These are phyloP conservation scores for Miltochrista miniata DNA, from an alignment of 2,888 invertebrate genomes.

Conservation along the genomic window DNA sequence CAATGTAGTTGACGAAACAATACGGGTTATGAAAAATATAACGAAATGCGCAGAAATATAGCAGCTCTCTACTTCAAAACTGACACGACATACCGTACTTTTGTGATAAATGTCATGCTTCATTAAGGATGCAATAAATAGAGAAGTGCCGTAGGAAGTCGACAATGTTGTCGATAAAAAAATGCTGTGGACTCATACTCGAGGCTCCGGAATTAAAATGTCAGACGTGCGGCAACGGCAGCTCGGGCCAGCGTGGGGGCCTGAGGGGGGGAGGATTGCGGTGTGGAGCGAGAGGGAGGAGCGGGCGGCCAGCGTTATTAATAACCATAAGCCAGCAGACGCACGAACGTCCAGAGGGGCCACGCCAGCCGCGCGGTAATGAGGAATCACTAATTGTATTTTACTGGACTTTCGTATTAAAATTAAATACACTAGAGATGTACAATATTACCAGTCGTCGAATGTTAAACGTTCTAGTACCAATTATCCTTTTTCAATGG, in stretches of 20 bases:
- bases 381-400: slow-evolving; percentile 84
- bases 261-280: slow-evolving; percentile 45
- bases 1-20: too few species aligned
- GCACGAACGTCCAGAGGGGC: slow-evolving; percentile 84
- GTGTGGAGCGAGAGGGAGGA: slow-evolving; percentile 51
- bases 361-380: slow-evolving; percentile 77
- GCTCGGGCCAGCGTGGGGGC: slow-evolving; percentile 67
- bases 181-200: slow-evolving; percentile 66
- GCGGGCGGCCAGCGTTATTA: slow-evolving; percentile 76
- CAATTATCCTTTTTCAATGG: slow-evolving; percentile 7
- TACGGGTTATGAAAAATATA: too few species aligned
- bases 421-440: slow-evolving; percentile 58
- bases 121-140: slow-evolving; percentile 35
- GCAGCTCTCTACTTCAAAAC: too few species aligned
- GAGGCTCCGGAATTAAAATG: slow-evolving; percentile 81
- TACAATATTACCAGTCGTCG: slow-evolving; percentile 40
- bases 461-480: slow-evolving; percentile 27
- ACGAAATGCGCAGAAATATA: too few species aligned
- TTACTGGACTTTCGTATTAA: slow-evolving; percentile 79
- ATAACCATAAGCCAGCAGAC: slow-evolving; percentile 84
- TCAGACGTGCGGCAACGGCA: slow-evolving; percentile 81
- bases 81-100: not conserved
- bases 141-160: slow-evolving; percentile 60
- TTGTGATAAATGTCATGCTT: slow-evolving; percentile 8
- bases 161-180: slow-evolving; percentile 73